Percentiles rank a stretch among this genome's conserved stretches.
These are phyloP conservation scores for Microplitis mediator DNA, from an alignment of 1,140 invertebrate species.

Conservation along the genomic window DNA sequence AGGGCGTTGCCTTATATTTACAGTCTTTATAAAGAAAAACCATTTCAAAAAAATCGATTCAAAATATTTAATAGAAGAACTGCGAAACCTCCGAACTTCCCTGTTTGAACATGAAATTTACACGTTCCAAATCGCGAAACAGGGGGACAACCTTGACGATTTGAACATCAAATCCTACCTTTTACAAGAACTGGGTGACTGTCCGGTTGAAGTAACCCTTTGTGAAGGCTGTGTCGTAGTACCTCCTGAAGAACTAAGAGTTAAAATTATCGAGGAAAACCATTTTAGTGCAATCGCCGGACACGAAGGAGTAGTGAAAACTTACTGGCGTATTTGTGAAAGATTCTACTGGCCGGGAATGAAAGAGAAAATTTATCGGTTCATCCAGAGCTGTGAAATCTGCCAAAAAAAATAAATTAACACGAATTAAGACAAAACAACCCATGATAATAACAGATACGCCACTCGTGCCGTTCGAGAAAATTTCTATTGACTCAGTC, in stretches of 20 bases:
- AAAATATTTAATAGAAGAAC: no score
- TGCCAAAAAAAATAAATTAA: no score
- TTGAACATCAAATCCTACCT: not conserved
- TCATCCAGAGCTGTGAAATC: no score
- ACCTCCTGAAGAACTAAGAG: not conserved
- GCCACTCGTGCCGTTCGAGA: slow-evolving; percentile 25
- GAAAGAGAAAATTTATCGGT: no score
- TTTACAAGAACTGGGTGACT: no score
- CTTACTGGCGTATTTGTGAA: not conserved
- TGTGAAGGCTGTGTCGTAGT: slow-evolving; percentile 2
- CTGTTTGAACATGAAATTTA: no score
- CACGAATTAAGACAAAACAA: not conserved
- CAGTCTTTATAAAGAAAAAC: no score
- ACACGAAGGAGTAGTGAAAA: slow-evolving; percentile 23
- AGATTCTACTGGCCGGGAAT: no score
- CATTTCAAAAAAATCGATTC: no score
- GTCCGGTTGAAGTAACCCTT: not conserved
- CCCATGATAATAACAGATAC: slow-evolving; percentile 13
- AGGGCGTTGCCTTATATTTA: not conserved
- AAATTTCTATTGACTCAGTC: slow-evolving; percentile 12
- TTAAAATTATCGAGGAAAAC: no score
- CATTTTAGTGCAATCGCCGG: not conserved
- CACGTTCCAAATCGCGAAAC: not conserved
- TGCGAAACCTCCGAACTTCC: no score
- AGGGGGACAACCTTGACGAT: not conserved